These are phyloP conservation scores for Passer domesticus DNA, from an alignment of 2,113 vertebrate genomes.

Conservation along the genomic window DNA sequence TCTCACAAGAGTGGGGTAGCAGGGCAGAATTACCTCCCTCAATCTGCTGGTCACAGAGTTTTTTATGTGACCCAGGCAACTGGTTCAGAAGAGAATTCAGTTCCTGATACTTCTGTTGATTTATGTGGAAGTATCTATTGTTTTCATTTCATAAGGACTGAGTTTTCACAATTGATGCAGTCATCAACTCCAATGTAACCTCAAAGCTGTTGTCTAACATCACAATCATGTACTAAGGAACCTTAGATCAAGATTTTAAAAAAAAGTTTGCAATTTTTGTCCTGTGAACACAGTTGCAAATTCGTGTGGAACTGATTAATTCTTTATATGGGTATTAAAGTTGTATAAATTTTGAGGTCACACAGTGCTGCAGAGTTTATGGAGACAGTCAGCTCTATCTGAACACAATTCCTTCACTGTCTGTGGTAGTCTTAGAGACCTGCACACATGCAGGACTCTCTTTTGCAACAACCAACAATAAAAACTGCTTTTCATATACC, in stretches of 20 bases:
- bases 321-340: neutral
- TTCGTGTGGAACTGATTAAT: neutral
- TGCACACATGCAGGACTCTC: accelerated
- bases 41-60: accelerated
- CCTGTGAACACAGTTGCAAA: neutral
- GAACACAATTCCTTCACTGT: neutral
- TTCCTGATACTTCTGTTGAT: neutral
- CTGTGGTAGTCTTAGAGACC: neutral
- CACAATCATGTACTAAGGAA: neutral
- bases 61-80: neutral
- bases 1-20: neutral
- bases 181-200: neutral
- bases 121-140: neutral
- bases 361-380: neutral
- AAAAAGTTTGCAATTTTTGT: neutral
- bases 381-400: neutral
- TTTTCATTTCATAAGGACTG: neutral
- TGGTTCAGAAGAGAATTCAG: neutral
- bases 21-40: neutral
- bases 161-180: neutral
- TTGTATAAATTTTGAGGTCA: neutral
- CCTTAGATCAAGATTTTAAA: neutral
- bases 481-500: neutral
- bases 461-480: neutral
- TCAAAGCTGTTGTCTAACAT: neutral